phyloP scores from a whole-genome alignment of 2,113 vertebrate species.

The Pantherophis guttatus region DNA sequence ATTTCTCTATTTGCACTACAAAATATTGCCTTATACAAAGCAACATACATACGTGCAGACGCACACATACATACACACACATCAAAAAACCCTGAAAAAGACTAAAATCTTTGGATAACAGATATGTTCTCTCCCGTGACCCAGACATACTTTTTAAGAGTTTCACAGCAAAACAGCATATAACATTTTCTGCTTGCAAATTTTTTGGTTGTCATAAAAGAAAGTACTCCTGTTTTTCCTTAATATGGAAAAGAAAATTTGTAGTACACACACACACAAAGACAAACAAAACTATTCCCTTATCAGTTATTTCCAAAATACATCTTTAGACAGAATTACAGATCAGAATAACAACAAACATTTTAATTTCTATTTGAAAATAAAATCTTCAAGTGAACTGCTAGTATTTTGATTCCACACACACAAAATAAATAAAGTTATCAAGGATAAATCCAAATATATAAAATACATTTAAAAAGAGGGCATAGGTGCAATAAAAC shows the following conservation, averaged over 20 bases:
- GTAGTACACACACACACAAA: conserved; percentile 66
- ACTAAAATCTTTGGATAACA: conserved; percentile 98
- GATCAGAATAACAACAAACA: conserved; percentile 71
- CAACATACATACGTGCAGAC: conserved; percentile 38
- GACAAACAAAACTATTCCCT: conserved; percentile 72
- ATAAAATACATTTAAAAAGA: conserved; percentile 74
- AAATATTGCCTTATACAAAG: conserved; percentile 94
- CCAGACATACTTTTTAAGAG: conserved; percentile 84
- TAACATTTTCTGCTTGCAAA: conserved; percentile 79
- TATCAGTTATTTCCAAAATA: conserved; percentile 73
- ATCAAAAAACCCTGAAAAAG: conserved; percentile 92
- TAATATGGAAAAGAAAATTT: conserved; percentile 69
- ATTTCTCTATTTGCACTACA: conserved; percentile 93
- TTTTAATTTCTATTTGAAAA: conserved; percentile 25
- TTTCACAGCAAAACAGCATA: conserved; percentile 82
- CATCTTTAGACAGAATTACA: conserved; percentile 71
- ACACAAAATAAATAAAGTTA: conserved; percentile 54
- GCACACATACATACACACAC: conserved; percentile 63
- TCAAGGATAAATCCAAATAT: conserved; percentile 71
- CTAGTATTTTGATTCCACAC: conserved; percentile 80
- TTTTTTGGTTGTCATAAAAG: conserved; percentile 89
- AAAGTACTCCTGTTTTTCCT: conserved; percentile 76
- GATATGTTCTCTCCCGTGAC: conserved; percentile 79
- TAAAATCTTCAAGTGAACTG: conserved; percentile 81
- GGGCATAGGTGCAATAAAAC: conserved; percentile 82